These are phyloP conservation scores for Paradoxurus hermaphroditus DNA, from an alignment of 2,113 vertebrate species.

Conservation along the genomic window DNA sequence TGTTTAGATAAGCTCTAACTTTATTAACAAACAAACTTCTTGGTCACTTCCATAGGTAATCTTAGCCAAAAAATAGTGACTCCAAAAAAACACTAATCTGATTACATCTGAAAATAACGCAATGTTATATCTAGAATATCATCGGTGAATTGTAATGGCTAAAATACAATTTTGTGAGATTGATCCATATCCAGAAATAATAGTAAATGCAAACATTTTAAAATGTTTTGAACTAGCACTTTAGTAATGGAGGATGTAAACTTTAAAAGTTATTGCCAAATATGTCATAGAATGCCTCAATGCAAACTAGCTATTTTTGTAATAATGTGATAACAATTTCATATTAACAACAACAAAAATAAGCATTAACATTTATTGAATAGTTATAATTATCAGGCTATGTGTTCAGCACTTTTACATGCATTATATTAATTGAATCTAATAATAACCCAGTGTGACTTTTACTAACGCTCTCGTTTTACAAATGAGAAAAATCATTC, in stretches of 20 bases:
- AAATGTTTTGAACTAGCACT: neutral
- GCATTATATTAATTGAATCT: neutral
- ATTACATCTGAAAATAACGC: neutral
- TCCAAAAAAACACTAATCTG: neutral
- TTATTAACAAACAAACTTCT: neutral
- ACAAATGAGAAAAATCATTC: neutral
- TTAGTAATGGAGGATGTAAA: neutral
- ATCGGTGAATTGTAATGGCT: neutral
- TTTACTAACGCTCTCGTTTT: neutral
- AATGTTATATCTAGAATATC: neutral
- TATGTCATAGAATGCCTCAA: neutral
- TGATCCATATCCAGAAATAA: neutral
- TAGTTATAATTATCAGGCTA: neutral
- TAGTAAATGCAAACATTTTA: neutral
- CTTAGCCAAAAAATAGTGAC: neutral
- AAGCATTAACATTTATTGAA: neutral
- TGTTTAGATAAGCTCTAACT: neutral
- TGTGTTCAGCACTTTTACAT: neutral
- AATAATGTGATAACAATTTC: neutral
- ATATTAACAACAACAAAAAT: neutral
- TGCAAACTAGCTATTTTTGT: neutral
- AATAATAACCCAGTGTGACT: neutral
- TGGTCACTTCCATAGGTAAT: neutral
- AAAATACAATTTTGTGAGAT: neutral
- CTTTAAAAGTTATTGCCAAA: neutral